Base-by-base conservation (phyloP, 2,888 invertebrate genomes). In the Tholera decimalis region DNA sequence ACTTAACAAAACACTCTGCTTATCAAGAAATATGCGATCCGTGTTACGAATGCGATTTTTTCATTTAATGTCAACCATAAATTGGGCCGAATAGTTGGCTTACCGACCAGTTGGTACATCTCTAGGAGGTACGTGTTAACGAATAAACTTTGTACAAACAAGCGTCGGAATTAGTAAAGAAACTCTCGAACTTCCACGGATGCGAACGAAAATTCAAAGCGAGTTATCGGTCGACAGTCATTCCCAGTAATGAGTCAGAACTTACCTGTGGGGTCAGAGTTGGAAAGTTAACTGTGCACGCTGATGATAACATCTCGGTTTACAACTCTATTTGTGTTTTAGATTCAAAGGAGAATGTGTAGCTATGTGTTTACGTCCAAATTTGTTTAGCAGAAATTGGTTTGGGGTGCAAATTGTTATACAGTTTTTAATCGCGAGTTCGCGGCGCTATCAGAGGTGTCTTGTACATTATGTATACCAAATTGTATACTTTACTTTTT, bases 231-330 rank as follows among this genome's bases (percentile, higher is more conserved):
- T 79, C 77, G 72, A 58, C 78, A 73, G 81, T 78, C 80, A 72
- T 80, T 80, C 70, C 60, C 55, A 57, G 70, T 83, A 85, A 85
- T 82, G 86, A 86, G 84, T 83, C 84, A 55, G 76, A 85, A 86
- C 71, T 80, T 73, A 77, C 80, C 75, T 75, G 73, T 46, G 70
- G 67, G 63, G 47, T 49, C 67, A 51, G 60, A 69, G 63, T 74
- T 63, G 9, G 50, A 22, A 73, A 78, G 64, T 72, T 75, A 51
- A 60, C 53, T 55, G 43, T 53, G 71, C 58, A 64, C 60, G 66
- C 37, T 64, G 74, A 73, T 66, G 67, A 80, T 76, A 44, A 50
- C 43, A 73, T 79, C 65, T 67, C 53, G 41, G 60, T 71, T 71
- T 59, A 59, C 74, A 67, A 54, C 54, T 62, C 43, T 61, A 63